A percentile compares a stretch with the other conserved stretches of the same genome.
Conservation (phyloP, 2,888 invertebrate genomes). For the Imbricaverruca yamaguchii region DNA sequence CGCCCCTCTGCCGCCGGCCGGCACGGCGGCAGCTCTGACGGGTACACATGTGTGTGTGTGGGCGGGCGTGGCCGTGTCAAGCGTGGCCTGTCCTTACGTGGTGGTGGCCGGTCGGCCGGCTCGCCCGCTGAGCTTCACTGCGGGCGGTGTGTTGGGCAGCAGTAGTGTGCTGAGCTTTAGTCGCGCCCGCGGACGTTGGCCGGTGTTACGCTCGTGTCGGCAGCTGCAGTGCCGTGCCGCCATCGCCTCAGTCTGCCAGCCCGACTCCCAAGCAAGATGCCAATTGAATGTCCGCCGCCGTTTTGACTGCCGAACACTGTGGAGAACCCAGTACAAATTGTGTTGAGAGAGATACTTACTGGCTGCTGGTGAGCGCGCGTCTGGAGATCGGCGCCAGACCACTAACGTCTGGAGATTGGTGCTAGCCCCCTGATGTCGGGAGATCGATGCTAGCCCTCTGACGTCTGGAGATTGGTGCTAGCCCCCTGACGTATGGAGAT, state of each 20-base stretch:
- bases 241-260: too few relatives aligned
- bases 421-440: neutral
- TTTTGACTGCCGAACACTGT: neutral
- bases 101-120: neutral
- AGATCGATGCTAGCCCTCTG: too few relatives aligned
- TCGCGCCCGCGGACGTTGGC: neutral
- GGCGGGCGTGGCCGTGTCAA: neutral
- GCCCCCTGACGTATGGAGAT: too few relatives aligned
- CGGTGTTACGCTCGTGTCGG: neutral
- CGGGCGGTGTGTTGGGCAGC: neutral
- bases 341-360: neutral
- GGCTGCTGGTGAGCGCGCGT: neutral
- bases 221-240: neutral
- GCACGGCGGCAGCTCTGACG: neutral
- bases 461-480: too few relatives aligned
- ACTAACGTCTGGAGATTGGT: neutral
- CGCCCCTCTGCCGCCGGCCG: neutral
- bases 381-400: neutral
- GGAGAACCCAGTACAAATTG: constrained; percentile 10
- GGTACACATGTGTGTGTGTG: neutral
- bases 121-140: neutral
- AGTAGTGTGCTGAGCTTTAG: neutral
- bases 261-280: neutral
- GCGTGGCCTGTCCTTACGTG: neutral
- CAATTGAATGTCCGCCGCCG: neutral